phyloP scores from a whole-genome alignment of 2,888 invertebrate genomes.

The Folsomia manolachei region DNA sequence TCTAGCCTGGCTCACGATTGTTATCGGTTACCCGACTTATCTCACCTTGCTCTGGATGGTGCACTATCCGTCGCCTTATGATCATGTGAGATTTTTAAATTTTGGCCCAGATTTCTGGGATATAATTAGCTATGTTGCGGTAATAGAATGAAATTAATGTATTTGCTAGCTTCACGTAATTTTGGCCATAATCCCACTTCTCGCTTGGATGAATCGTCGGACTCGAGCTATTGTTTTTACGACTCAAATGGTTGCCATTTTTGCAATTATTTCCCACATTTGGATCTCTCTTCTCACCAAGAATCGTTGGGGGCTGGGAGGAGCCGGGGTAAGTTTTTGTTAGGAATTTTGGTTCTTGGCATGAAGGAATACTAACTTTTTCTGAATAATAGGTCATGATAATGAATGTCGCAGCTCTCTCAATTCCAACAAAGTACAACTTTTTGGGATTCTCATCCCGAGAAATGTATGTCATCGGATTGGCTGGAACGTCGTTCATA shows the following conservation, averaged over 20 bases:
- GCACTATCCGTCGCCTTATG: slow-evolving; percentile 16
- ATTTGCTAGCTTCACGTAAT: slow-evolving; percentile 9
- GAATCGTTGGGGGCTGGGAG: slow-evolving; percentile 23
- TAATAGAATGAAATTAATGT: not conserved
- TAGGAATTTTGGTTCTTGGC: too few species aligned
- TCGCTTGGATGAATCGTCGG: slow-evolving; percentile 23
- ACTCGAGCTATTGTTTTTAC: slow-evolving; percentile 14
- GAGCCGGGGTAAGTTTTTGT: too few species aligned
- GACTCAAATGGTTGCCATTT: slow-evolving; percentile 24
- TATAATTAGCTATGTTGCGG: not conserved
- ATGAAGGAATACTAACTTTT: too few species aligned
- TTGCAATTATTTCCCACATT: slow-evolving; percentile 25
- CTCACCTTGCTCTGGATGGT: slow-evolving; percentile 30
- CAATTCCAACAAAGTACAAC: slow-evolving; percentile 28
- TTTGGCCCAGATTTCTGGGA: not conserved
- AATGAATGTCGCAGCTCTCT: slow-evolving; percentile 24
- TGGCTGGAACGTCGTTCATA: slow-evolving; percentile 25
- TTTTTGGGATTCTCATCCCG: slow-evolving; percentile 28
- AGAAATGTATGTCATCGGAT: slow-evolving; percentile 28
- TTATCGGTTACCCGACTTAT: slow-evolving; percentile 36
- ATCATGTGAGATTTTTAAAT: not conserved
- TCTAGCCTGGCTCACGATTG: slow-evolving; percentile 28
- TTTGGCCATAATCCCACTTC: slow-evolving; percentile 25
- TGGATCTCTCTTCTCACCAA: slow-evolving; percentile 22
- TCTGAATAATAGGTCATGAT: too few species aligned